Percentiles rank a stretch among this genome's conserved stretches.
Evolutionary conservation across 2,888 invertebrate species (phyloP).

Genomic region (Phanerotoma sp.): DNA sequence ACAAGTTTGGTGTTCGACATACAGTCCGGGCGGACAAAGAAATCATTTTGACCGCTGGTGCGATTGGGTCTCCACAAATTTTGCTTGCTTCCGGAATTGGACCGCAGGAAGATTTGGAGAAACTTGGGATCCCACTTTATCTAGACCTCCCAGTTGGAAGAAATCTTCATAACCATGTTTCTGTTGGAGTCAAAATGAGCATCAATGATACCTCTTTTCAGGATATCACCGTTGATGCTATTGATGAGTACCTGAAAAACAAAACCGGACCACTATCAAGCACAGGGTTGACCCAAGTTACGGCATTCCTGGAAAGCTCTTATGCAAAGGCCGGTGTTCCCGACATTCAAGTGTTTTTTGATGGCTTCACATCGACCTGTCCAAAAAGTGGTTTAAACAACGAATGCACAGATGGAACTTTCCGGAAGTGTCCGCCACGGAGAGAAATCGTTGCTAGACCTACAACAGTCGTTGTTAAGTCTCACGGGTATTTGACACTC

Average conservation of each 20-base stretch:
- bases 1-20: conserved; percentile 52
- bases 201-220: conserved; percentile 47
- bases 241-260: conserved; percentile 50
- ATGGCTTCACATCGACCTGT: conserved; percentile 54
- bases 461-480: conserved; percentile 43
- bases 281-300: conserved; percentile 57
- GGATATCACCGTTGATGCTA: conserved; percentile 44
- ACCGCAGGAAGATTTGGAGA: conserved; percentile 55
- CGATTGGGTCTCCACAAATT: conserved; percentile 61
- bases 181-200: conserved; percentile 46
- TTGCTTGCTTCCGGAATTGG: conserved; percentile 62
- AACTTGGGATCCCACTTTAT: conserved; percentile 43
- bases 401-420: conserved; percentile 44
- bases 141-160: conserved; percentile 51
- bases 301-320: conserved; percentile 49
- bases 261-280: conserved; percentile 55
- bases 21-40: conserved; percentile 58
- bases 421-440: conserved; percentile 41
- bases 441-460: conserved; percentile 54
- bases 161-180: conserved; percentile 55
- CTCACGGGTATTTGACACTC: conserved; percentile 65
- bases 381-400: conserved; percentile 40
- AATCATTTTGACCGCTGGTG: conserved; percentile 60
- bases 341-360: conserved; percentile 57
- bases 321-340: conserved; percentile 49